Conservation (phyloP, 2,797 vertebrate genomes). For the Falco columbarius region DNA sequence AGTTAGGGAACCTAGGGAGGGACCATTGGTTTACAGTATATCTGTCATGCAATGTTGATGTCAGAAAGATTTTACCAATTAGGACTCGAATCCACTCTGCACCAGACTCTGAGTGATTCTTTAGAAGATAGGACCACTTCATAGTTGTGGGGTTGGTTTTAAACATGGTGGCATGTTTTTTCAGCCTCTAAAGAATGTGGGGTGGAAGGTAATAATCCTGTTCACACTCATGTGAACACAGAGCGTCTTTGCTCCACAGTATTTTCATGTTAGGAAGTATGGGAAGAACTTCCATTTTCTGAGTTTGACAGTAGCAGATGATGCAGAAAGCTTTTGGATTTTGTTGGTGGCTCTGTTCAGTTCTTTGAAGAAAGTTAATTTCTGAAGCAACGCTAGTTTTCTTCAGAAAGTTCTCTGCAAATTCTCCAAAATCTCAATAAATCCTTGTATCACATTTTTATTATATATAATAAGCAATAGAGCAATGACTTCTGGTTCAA, state of each 20-base stretch:
- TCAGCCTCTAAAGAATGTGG: not conserved
- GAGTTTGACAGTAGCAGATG: not conserved
- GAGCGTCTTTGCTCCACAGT: not conserved
- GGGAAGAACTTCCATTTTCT: not conserved
- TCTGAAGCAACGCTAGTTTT: not conserved
- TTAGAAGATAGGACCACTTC: not conserved
- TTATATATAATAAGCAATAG: not conserved
- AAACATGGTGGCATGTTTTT: not conserved
- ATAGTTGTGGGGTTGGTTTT: not conserved
- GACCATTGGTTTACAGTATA: not conserved
- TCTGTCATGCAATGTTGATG: not conserved
- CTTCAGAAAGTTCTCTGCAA: not conserved
- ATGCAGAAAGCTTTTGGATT: not conserved
- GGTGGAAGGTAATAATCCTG: not conserved
- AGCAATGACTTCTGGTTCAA: not conserved
- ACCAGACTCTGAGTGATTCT: not conserved
- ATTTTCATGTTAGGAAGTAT: not conserved
- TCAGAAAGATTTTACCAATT: not conserved
- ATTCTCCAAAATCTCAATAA: not conserved
- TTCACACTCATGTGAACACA: not conserved
- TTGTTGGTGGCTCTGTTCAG: not conserved
- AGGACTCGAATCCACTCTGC: not conserved
- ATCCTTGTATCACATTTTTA: not conserved
- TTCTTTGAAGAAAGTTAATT: not conserved
- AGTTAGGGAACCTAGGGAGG: not conserved